phyloP scores from a whole-genome alignment of 2,797 vertebrate genomes.

The Knipowitschia caucasica region DNA sequence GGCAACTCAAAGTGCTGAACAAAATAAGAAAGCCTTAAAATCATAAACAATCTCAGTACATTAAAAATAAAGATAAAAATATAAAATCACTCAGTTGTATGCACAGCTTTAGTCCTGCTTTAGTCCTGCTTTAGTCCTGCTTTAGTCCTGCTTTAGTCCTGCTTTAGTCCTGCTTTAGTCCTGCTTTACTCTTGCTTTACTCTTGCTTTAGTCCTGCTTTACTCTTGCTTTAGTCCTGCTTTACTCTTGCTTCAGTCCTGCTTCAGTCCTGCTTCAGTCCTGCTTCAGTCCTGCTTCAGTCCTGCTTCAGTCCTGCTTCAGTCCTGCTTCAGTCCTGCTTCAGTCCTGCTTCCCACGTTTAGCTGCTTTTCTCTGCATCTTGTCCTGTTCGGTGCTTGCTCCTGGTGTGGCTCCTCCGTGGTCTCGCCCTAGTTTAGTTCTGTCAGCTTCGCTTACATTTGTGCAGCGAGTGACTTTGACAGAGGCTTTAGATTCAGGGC shows the following conservation, averaged over 20 bases:
- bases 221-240: neutral
- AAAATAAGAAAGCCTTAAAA: too few relatives aligned
- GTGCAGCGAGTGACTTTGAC: slow-evolving; percentile 9
- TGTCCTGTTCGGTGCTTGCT: too few relatives aligned
- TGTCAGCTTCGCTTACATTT: slow-evolving; percentile 18
- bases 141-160: neutral
- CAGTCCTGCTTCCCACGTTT: neutral
- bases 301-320: neutral
- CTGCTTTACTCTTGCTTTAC: neutral
- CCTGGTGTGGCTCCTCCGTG: neutral
- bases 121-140: neutral
- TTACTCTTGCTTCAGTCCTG: neutral
- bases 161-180: neutral
- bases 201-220: neutral
- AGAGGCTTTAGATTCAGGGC: slow-evolving; percentile 10
- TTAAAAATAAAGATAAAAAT: too few relatives aligned
- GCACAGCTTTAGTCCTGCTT: neutral
- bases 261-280: neutral
- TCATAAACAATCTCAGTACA: too few relatives aligned
- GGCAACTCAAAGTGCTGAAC: too few relatives aligned
- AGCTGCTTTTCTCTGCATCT: too few relatives aligned
- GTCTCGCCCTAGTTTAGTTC: neutral
- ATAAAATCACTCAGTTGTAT: too few relatives aligned
- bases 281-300: neutral
- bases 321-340: neutral